Conservation (phyloP, 2,113 vertebrate species). For the Cynopterus brachyotis region DNA sequence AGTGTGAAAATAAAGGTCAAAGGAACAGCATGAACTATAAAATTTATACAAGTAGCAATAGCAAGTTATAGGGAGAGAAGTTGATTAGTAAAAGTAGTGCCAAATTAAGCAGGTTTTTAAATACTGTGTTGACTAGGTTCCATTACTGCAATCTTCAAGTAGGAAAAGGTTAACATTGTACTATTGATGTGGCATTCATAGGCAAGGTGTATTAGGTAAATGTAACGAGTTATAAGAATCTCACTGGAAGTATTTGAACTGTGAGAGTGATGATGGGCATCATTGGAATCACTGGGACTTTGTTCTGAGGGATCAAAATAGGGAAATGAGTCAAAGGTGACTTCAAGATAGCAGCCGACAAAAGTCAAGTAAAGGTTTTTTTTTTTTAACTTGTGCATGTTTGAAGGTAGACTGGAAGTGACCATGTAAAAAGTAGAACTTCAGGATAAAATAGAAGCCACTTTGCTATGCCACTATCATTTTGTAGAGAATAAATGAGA, state of each 20-base stretch:
- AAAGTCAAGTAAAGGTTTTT: neutral
- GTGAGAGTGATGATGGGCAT: neutral
- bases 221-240: neutral
- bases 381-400: neutral
- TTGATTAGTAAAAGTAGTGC: neutral
- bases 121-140: neutral
- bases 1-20: neutral
- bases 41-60: neutral
- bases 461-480: neutral
- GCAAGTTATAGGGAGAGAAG: neutral
- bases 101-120: neutral
- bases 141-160: neutral
- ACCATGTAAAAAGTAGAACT: neutral
- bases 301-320: neutral
- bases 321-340: neutral
- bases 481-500: neutral
- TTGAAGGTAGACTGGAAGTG: neutral
- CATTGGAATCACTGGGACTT: neutral
- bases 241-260: neutral
- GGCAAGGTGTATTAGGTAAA: neutral
- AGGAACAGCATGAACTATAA: neutral
- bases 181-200: neutral
- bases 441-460: neutral
- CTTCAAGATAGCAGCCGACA: neutral
- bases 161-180: neutral